Percentiles rank a stretch among this genome's conserved stretches.
These are phyloP conservation scores for Opisthograptis luteolata DNA, from an alignment of 2,888 invertebrate species.

Conservation along the genomic window DNA sequence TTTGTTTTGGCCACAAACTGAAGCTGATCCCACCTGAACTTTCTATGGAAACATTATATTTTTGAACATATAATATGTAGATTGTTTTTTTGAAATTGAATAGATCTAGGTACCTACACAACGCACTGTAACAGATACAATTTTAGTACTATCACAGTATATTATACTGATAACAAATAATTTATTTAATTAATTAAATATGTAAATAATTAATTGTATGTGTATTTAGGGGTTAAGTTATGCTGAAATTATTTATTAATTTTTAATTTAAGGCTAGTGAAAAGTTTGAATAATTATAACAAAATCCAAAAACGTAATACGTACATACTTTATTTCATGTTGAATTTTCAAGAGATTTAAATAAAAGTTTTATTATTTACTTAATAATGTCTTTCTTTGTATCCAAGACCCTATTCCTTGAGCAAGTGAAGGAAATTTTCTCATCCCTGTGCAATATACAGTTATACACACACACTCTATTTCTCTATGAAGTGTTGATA, in stretches of 20 bases:
- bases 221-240: neutral
- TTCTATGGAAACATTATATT: constrained; percentile 19
- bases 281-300: constrained; percentile 48
- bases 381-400: neutral
- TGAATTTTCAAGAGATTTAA: constrained; percentile 19
- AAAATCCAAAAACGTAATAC: constrained; percentile 39
- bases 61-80: too few species aligned
- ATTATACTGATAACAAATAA: constrained; percentile 22
- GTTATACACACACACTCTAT: too few species aligned
- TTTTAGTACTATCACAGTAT: neutral
- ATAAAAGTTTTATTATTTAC: constrained; percentile 18
- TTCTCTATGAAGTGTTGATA: too few species aligned
- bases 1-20: constrained; percentile 5
- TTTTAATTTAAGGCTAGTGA: constrained; percentile 76
- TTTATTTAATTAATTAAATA: constrained; percentile 21
- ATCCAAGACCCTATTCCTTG: neutral
- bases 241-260: constrained; percentile 28
- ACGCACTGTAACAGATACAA: too few species aligned
- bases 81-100: too few species aligned
- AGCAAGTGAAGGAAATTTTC: too few species aligned
- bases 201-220: constrained; percentile 43
- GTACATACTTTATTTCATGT: constrained; percentile 37
- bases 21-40: constrained; percentile 32
- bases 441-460: too few species aligned
- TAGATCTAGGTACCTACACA: too few species aligned